Evolutionary conservation across 2,797 vertebrate genomes (phyloP), one percentile per base, ranked within the genome.

Genomic region (Mus caroli): DNA sequence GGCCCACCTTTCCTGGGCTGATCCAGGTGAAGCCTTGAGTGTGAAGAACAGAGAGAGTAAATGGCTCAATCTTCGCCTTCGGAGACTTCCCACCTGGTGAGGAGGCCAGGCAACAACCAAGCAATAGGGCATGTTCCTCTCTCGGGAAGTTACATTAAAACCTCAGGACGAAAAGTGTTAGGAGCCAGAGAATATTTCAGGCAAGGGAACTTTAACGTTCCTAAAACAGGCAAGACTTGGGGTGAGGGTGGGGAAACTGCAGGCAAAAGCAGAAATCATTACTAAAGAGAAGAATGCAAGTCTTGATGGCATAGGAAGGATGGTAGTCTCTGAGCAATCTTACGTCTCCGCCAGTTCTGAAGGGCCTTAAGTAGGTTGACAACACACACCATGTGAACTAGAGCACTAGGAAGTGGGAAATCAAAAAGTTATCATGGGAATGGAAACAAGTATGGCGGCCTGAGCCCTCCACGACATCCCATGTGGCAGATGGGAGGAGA

Each of bases 71-170:
- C 62, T 50, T 67, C 46, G 34, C 2, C 64, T 88, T 76, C 24
- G 37, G 28, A 13, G 82, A 71, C 37, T 96, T 92, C 60, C 24
- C 71, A 4, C 58, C 82, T 77, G 82, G 28, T 50, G 69, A 93
- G 37, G 43, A 94, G 86, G 67, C 71, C 78, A 78, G 58, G 34
- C 56, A 88, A 34, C 22, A 92, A 82, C 7, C 90, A 87, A 79
- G 34, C 31, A 77, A 40, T 37, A 95, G 84, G 24, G 31, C 64
- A 95, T 75, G 20, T 24, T 15, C 34, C 83, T 13, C n/a, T 78
- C 69, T 86, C 40, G 28, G 40, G 20, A 67, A 76, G n/a, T 93
- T 62, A 93, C 1, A 20, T 84, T 92, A 85, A 54, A 95, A 90
- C 37, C 22, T 76, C 37, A 87, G 84, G 43, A 54, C 77, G 31